Evolutionary conservation across 2,797 vertebrate species (phyloP).

Genomic region (Schizothorax lantsangensis): DNA sequence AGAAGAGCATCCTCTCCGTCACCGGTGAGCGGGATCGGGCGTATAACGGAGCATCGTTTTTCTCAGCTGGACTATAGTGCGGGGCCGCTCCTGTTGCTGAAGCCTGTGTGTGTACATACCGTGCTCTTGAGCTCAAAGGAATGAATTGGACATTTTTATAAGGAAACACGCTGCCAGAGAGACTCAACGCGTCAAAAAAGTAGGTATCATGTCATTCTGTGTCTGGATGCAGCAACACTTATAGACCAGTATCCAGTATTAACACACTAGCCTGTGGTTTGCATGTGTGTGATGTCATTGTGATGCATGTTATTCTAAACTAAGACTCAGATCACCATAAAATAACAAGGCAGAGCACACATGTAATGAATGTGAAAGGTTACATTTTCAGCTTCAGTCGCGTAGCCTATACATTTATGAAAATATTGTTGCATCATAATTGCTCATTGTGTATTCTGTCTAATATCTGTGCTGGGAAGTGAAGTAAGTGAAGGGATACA

Average conservation of each 20-base stretch:
- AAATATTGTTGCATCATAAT: not conserved
- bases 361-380: not conserved
- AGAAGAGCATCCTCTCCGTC: conserved; percentile 63
- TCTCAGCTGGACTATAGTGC: conserved; percentile 55
- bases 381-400: not conserved
- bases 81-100: conserved; percentile 70
- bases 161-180: conserved; percentile 63
- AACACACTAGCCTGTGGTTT: conserved; percentile 25
- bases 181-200: conserved; percentile 67
- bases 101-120: conserved; percentile 51
- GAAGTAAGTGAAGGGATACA: not conserved
- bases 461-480: not conserved
- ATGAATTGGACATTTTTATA: conserved; percentile 72
- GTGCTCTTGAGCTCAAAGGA: conserved; percentile 62
- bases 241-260: not conserved
- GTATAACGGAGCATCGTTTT: conserved; percentile 66
- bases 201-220: conserved; percentile 66
- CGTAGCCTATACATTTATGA: not conserved
- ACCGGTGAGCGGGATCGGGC: conserved; percentile 57
- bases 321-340: not conserved
- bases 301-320: conserved; percentile 30
- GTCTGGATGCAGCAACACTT: conserved; percentile 32
- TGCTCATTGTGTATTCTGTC: not conserved
- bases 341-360: not conserved
- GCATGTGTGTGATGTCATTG: conserved; percentile 31